Conservation (phyloP, 2,888 invertebrate species). For the Drosophila helvetica region DNA sequence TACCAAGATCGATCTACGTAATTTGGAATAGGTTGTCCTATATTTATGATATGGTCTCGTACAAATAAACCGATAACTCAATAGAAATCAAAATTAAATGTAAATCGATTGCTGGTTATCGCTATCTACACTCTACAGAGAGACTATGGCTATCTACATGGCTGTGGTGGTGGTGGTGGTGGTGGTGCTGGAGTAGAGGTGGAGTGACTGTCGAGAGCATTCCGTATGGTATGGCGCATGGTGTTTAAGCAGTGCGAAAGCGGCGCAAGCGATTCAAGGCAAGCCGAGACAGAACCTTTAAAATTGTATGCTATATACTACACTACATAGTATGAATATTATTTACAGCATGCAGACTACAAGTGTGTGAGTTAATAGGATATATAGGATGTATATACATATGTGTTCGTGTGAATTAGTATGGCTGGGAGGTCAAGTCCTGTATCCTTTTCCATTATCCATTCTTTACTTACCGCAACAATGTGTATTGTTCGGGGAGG, state of each 20-base stretch:
- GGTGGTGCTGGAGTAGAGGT: neutral
- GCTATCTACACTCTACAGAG: slow-evolving; percentile 11
- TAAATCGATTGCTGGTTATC: slow-evolving; percentile 23
- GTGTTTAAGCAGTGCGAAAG: slow-evolving; percentile 2
- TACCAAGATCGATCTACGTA: slow-evolving; percentile 54
- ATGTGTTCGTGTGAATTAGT: slow-evolving; percentile 30
- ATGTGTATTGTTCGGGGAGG: neutral
- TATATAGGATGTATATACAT: slow-evolving; percentile 18
- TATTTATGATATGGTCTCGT: slow-evolving; percentile 54
- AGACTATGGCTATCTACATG: slow-evolving; percentile 14
- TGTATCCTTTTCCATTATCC: slow-evolving; percentile 40
- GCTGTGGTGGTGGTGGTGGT: slow-evolving; percentile 2
- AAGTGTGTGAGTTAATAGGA: neutral
- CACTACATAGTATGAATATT: neutral
- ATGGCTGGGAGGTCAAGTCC: slow-evolving; percentile 34
- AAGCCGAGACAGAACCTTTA: slow-evolving; percentile 1
- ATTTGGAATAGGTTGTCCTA: slow-evolving; percentile 57
- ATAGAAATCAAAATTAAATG: slow-evolving; percentile 9
- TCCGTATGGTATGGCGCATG: neutral
- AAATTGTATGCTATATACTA: neutral
- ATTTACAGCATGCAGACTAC: neutral
- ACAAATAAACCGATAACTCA: slow-evolving; percentile 36
- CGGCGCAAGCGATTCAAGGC: slow-evolving; percentile 15
- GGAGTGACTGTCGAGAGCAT: neutral
- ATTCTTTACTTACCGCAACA: slow-evolving; percentile 30